Evolutionary conservation across 2,113 vertebrate genomes (phyloP), one percentile per base, ranked within the genome.

Genomic region (Amazona vittata): DNA sequence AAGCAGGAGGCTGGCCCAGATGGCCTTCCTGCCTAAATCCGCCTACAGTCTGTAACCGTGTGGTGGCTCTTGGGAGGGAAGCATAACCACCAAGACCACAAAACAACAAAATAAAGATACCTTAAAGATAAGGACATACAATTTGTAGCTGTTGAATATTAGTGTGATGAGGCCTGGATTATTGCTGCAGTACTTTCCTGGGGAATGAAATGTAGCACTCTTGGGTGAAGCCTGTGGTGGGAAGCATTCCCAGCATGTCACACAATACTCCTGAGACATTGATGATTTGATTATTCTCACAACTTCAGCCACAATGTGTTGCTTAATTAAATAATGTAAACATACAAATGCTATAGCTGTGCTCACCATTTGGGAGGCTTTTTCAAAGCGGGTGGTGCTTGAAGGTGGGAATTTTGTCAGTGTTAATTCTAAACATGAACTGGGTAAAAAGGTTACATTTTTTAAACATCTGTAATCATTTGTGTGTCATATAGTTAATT

Each of bases 401-500:
- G 50, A 81, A 91, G 55, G 55, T 15, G n/a, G 74, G 68, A 86
- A 14, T 86, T 96, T 87, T 90, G 37, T 81, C 49, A 86, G 46
- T 79, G 74, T 7, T 20, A 91, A 82, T 93, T 96, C 59, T 70
- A 92, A 86, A 86, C 57, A 64, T 73, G 76, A 92, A 83, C 76
- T 49, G 33, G 50, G 60, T 52, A 80, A 94, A 95, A 96, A 96
- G 77, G 91, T 96, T 95, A 92, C 68, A 57, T 94, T 95, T 93
- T 80, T 91, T 35, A 83, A 97, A 97, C 96, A 97, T 98, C 97
- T 97, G 96, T 89, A 96, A 96, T 96, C 90, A 89, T 96, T 98
- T 96, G 82, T 83, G 67, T 62, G 73, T 93, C 59, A 47, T 89
- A 53, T 59, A 47, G 80, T 94, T 96, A 97, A 97, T 96, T 95